Conservation (phyloP, 2,888 invertebrate genomes). For the Craniophora ligustri region DNA sequence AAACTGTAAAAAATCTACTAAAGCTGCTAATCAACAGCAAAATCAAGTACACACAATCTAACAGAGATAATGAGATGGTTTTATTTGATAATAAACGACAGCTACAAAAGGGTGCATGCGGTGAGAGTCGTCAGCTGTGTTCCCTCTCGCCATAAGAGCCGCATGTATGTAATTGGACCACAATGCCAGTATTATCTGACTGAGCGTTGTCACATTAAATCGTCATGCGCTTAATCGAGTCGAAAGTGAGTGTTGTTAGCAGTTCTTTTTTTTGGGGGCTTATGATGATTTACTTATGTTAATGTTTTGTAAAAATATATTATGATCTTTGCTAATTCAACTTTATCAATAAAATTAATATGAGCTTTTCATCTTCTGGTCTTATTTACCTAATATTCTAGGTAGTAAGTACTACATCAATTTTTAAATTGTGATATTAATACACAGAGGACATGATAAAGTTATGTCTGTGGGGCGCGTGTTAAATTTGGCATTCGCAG, state of each 20-base stretch:
- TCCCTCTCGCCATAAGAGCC: constrained; percentile 57
- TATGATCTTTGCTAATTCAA: too few relatives aligned
- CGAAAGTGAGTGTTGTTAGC: constrained; percentile 64
- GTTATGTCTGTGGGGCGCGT: too few relatives aligned
- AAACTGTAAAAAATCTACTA: background rate
- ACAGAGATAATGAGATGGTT: constrained; percentile 51
- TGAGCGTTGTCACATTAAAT: constrained; percentile 80
- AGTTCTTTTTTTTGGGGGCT: constrained; percentile 17
- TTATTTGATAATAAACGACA: constrained; percentile 54
- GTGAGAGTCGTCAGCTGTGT: constrained; percentile 75
- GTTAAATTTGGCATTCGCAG: too few relatives aligned
- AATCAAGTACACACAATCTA: constrained; percentile 53
- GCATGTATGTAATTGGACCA: constrained; percentile 73
- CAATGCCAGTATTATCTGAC: constrained; percentile 76
- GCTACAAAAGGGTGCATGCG: constrained; percentile 51
- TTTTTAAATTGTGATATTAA: too few relatives aligned
- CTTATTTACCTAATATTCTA: too few relatives aligned
- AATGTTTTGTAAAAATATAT: too few relatives aligned
- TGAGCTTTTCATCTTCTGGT: too few relatives aligned
- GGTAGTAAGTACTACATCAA: too few relatives aligned
- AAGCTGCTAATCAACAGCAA: constrained; percentile 24
- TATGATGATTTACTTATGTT: constrained; percentile 13
- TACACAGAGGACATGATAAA: too few relatives aligned
- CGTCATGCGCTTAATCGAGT: constrained; percentile 78
- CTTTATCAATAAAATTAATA: too few relatives aligned